Base-by-base conservation (phyloP, 2,888 invertebrate genomes). In the Pinctada fucata region DNA sequence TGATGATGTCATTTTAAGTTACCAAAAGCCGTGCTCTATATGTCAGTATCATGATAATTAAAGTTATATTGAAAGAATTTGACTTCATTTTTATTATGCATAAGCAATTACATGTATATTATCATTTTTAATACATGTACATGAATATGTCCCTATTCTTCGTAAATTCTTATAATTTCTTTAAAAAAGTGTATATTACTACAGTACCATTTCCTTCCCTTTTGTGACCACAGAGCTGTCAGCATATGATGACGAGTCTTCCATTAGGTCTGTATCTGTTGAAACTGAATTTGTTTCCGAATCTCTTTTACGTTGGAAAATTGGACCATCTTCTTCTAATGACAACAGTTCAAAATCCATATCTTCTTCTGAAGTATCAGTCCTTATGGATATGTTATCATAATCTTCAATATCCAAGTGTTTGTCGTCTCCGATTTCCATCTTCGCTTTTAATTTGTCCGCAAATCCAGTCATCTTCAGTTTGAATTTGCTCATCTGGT, bases 281-380 rank as follows among this genome's bases (percentile, higher is more conserved):
- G 76, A 71, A 3, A 77, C 80, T n/a, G 88, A 87, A 0, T 80
- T 84, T 0, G 87, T 85, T 31, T 88, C 88, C 2, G 87, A 85
- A 4, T 69, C 72, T n/a, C 69, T 66, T 89, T 95, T 81, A 70
- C 87, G 88, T 75, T 86, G 85, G 79, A 91, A 92, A 52, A 95
- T 95, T 80, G 95, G 95, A 94, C 63, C 95, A 95, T 90, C 91
- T 6, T 88, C 88, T 76, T 90, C 90, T 72, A 92, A 78, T 63
- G 87, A 88, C 70, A 96, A 94, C 69, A 96, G 94, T n/a, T 96
- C 95, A 91, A 95, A 97, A 86, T 96, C 95, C 88, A 97, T 97
- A 83, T 97, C 97, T 93, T 97, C 97, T 0, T 96, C 97, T 85
- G 96, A 97, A 58, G 95, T 95, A 82, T 97, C 97, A 85, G 97